Evolutionary conservation across 2,113 vertebrate species (phyloP).

Genomic region (Vanacampus margaritifer): DNA sequence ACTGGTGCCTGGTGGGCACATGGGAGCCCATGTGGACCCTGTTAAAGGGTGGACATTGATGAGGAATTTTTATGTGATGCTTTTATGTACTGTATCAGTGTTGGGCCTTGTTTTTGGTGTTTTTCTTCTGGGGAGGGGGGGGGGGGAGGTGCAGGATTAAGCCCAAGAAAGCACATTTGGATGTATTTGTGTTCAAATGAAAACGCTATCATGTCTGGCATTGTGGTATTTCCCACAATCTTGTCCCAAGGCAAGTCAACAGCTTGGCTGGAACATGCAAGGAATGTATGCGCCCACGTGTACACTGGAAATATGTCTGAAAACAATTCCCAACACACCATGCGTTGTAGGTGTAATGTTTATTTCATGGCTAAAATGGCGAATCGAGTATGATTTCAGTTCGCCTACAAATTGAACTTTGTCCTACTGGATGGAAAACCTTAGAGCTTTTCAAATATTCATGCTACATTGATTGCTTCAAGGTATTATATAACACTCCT

Average conservation of each 20-base stretch:
- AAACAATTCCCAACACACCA: constrained; percentile 33
- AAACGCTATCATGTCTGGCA: constrained; percentile 23
- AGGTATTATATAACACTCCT: constrained; percentile 31
- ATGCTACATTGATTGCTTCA: constrained; percentile 39
- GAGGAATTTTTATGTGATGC: background rate
- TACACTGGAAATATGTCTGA: constrained; percentile 46
- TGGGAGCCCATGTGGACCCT: constrained; percentile 25
- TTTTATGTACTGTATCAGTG: background rate
- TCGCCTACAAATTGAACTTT: constrained; percentile 37
- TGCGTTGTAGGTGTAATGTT: constrained; percentile 36
- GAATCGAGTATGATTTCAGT: constrained; percentile 26
- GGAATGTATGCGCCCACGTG: constrained; percentile 51
- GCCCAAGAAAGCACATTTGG: constrained; percentile 13
- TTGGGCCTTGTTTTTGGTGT: constrained; percentile 6
- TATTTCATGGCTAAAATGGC: constrained; percentile 28
- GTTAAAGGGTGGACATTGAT: constrained; percentile 5
- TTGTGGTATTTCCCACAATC: constrained; percentile 48
- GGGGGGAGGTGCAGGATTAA: constrained; percentile 22
- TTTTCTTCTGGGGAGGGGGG: background rate
- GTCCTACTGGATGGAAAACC: constrained; percentile 21
- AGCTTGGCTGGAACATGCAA: constrained; percentile 53
- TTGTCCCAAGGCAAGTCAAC: constrained; percentile 59
- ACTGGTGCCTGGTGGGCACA: constrained; percentile 31
- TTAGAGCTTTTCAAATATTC: constrained; percentile 32
- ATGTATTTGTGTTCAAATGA: constrained; percentile 31